Evolutionary conservation across 2,797 vertebrate genomes (phyloP), one percentile per base, ranked within the genome.

Genomic region (Coregonus ussuriensis): DNA sequence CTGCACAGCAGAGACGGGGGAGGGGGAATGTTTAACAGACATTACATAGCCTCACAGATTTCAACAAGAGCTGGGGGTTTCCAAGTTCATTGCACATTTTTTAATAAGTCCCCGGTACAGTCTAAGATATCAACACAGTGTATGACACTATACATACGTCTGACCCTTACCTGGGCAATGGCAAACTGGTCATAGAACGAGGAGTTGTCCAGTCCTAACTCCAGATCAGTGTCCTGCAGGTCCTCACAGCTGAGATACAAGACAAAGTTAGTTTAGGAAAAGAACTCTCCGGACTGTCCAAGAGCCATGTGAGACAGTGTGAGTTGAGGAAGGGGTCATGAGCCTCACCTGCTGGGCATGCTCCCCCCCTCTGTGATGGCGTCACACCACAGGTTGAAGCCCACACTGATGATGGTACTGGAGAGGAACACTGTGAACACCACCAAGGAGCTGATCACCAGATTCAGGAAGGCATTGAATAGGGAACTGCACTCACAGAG

Each of bases 351-450:
- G 94, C 94, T 95, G 53, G 95, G 93, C 93, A 95, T 91, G 21
- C 88, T 92, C 83, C 97, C 97, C 72, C 95, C 95, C 87, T 99
- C 98, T 0, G 97, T 99, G 91, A 99, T 81, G 77, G 97, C 92
- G 31, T 98, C 97, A 16, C 98, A 99, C 98, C 98, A 99, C 93
- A 98, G 93, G 91, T 96, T 96, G 91, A 99, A 99, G 68, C 98
- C 98, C 89, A 99, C 97, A 1, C 95, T 99, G 89, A 98, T 93
- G 9, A 99, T 97, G 82, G 97, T 98, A 93, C 98, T 96, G 86
- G 97, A 97, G 75, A 99, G 95, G 92, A 99, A 99, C 84, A 96
- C 95, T 7, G 94, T 94, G 87, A 97, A 97, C 83, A 99, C 96
- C 83, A 97, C 94, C 87, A 97, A 92, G 79, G 94, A 94, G 82